Conservation (phyloP, 2,113 vertebrate genomes). For the Herpetotheres cachinnans region DNA sequence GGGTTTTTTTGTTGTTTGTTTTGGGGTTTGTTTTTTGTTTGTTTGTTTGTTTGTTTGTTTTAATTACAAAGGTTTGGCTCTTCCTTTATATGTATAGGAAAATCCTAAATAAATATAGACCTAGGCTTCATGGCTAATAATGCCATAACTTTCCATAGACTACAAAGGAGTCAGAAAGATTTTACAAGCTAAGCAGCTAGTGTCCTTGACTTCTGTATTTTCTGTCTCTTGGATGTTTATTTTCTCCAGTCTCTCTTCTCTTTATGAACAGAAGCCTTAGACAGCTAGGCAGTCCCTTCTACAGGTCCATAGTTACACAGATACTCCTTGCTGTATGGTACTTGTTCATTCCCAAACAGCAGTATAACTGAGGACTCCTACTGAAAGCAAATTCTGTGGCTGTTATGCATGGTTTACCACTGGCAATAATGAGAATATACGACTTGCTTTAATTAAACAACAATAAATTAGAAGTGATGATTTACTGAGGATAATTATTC, state of each 20-base stretch:
- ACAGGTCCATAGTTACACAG: background rate
- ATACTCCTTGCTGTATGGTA: background rate
- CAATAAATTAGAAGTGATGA: slow-evolving; percentile 18
- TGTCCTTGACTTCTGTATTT: background rate
- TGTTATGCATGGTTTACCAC: background rate
- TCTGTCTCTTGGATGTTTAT: background rate
- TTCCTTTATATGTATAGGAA: background rate
- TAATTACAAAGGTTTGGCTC: background rate
- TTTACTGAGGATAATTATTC: slow-evolving; percentile 43
- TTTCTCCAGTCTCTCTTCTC: background rate
- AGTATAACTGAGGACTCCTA: background rate
- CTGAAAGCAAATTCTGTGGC: background rate
- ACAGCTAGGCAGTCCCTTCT: background rate
- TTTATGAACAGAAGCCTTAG: background rate
- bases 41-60: background rate
- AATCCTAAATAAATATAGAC: background rate
- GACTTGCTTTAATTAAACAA: slow-evolving; percentile 51
- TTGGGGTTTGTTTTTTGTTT: no score
- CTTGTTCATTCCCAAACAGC: background rate
- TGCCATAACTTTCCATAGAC: background rate
- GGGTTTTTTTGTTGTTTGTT: rapidly evolving
- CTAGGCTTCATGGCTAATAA: background rate
- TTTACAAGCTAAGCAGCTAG: background rate
- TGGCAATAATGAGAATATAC: background rate
- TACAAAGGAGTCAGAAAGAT: background rate